A percentile compares a stretch with the other conserved stretches of the same genome.
These are phyloP conservation scores for Chesias legatella DNA, from an alignment of 2,888 invertebrate species.

Conservation along the genomic window DNA sequence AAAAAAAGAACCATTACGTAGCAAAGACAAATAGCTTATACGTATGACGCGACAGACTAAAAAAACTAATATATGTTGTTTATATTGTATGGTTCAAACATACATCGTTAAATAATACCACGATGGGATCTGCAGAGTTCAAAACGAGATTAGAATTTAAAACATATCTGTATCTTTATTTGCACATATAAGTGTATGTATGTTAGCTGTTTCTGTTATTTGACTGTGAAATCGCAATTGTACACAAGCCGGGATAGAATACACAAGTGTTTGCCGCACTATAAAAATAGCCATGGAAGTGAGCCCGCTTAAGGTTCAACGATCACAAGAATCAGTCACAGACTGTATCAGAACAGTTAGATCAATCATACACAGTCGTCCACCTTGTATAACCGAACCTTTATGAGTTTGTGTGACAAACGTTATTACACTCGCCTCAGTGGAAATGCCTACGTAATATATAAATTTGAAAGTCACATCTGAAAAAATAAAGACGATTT, in stretches of 20 bases:
- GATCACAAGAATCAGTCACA: constrained; percentile 48
- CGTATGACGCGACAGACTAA: too few relatives aligned
- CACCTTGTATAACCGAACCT: too few relatives aligned
- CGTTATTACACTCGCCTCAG: too few relatives aligned
- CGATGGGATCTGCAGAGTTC: constrained; percentile 12
- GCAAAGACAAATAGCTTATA: too few relatives aligned
- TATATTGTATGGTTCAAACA: too few relatives aligned
- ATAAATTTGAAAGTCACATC: too few relatives aligned
- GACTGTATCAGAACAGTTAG: constrained; percentile 12
- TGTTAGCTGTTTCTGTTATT: constrained; percentile 45
- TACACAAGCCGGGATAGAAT: constrained; percentile 36
- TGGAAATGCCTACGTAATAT: too few relatives aligned
- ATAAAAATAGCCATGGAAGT: constrained; percentile 43
- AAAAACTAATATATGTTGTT: too few relatives aligned
- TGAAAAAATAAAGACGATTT: too few relatives aligned
- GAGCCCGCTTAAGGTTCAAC: constrained; percentile 52
- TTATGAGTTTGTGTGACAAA: too few relatives aligned
- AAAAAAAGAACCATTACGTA: too few relatives aligned
- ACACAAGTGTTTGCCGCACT: constrained; percentile 37
- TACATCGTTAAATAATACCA: too few relatives aligned
- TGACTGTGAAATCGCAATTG: constrained; percentile 53
- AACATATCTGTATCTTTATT: constrained; percentile 24
- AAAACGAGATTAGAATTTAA: constrained; percentile 22
- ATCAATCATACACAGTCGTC: constrained; percentile 7
- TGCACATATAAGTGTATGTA: constrained; percentile 29